Base-by-base conservation (phyloP, 2,888 invertebrate genomes). In the Lomographa bimaculata region DNA sequence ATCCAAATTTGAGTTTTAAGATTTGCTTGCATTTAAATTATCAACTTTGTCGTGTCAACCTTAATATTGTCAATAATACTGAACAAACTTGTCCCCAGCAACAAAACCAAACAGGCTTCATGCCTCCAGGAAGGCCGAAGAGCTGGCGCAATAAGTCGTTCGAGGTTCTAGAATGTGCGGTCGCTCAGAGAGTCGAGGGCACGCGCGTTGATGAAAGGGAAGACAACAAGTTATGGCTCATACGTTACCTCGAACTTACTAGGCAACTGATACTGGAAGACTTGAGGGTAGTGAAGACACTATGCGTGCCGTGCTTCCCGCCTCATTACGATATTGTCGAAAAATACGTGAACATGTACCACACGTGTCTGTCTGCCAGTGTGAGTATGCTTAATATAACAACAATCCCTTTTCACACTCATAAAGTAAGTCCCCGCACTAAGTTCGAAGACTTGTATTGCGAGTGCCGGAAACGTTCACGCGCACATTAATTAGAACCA, bases 151-250 rank as follows among this genome's bases (percentile, higher is more conserved):
- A 93, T 5, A 96, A 95, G 91, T 94, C 95, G 0, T 94, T 98
- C 73, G 91, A 94, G 57, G 95, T 97, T 0, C 71, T 97, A 6
- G 94, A 94, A 68, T 92, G 93, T 62, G 93, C 95, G 0, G 96
- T 96, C 0, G 92, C 92, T 0, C 94, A 94, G 43, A 92, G 97
- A 39, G 95, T 99, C 34, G 98, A 98, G 81, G 98, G 98, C 0
- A 98, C 97, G 3, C 96, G 98, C 55, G 93, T 98, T 2, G 98
- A 98, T 62, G 98, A 98, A 64, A 89, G 98, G 10, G 92, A 91
- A 8, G 95, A 95, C 58, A 96, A 98, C 78, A 98, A 98, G 79
- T 93, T 97, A 85, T 99, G 99, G 99, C 90, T 99, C 6, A 98
- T 98, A 2, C 90, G 96, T 10, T 98, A 99, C 77, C 86, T 99